Evolutionary conservation across 2,113 vertebrate species (phyloP).

Genomic region (Mormyrus lacerda): DNA sequence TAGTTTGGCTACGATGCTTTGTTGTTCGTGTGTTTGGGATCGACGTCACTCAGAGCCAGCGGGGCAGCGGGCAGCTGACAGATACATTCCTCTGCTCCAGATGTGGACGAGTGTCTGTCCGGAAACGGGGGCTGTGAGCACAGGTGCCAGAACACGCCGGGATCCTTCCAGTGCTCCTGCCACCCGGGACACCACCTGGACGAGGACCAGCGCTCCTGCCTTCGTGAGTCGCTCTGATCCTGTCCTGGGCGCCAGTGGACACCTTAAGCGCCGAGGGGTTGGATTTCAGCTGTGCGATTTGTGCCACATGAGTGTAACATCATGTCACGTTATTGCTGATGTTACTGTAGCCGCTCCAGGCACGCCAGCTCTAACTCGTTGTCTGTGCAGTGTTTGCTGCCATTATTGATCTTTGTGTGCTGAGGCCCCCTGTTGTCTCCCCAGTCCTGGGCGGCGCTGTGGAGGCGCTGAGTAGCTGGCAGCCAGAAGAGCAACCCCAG

Average conservation of each 20-base stretch:
- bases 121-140: conserved; percentile 72
- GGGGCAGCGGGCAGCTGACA: neutral
- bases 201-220: conserved; percentile 69
- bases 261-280: neutral
- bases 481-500: conserved; percentile 44
- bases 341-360: neutral
- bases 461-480: conserved; percentile 58
- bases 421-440: neutral
- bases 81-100: conserved; percentile 50
- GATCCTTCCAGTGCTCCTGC: conserved; percentile 83
- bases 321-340: neutral
- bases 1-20: neutral
- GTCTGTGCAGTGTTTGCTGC: neutral
- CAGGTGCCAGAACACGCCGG: conserved; percentile 72
- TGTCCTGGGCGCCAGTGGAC: neutral
- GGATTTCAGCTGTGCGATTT: neutral
- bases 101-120: conserved; percentile 79
- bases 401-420: neutral
- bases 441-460: conserved; percentile 58
- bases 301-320: neutral
- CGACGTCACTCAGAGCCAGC: neutral
- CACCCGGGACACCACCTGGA: conserved; percentile 67
- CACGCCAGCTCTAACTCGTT: neutral
- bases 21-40: neutral
- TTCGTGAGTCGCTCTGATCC: conserved; percentile 60